Percentiles rank a stretch among this genome's conserved stretches.
Conservation (phyloP, 1,140 invertebrate species). For the Kradibia gibbosae region DNA sequence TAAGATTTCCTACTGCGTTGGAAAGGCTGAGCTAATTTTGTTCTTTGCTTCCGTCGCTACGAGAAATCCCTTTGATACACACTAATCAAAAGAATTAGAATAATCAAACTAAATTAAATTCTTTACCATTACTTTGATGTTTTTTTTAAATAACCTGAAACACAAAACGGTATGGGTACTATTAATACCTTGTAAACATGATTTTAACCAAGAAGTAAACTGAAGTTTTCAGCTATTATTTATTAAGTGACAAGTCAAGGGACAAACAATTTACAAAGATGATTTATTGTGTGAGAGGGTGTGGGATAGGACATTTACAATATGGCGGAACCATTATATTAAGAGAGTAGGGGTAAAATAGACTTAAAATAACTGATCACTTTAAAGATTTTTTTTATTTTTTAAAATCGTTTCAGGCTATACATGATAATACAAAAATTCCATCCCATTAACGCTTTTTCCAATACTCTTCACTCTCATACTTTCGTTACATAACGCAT, state of each 20-base stretch:
- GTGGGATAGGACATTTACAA: slow-evolving; percentile 56
- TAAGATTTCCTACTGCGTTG: slow-evolving; percentile 40
- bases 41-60: slow-evolving; percentile 13
- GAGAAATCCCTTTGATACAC: slow-evolving; percentile 49
- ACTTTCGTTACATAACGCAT: slow-evolving; percentile 58
- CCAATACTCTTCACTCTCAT: slow-evolving; percentile 66
- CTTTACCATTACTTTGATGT: slow-evolving; percentile 71
- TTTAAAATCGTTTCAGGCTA: slow-evolving; percentile 58
- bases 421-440: slow-evolving; percentile 66
- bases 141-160: slow-evolving; percentile 72
- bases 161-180: slow-evolving; percentile 69
- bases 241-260: slow-evolving; percentile 33
- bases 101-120: slow-evolving; percentile 67
- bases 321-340: slow-evolving; percentile 59
- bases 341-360: slow-evolving; percentile 54
- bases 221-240: slow-evolving; percentile 11
- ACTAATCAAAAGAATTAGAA: slow-evolving; percentile 59
- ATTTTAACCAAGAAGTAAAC: slow-evolving; percentile 33
- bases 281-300: slow-evolving; percentile 51
- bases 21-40: slow-evolving; percentile 18
- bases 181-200: slow-evolving; percentile 39
- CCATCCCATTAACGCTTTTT: slow-evolving; percentile 53
- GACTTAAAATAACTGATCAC: slow-evolving; percentile 64
- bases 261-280: not conserved
- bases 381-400: slow-evolving; percentile 67